phyloP scores from a whole-genome alignment of 2,113 vertebrate species.

The Oreochromis spilurus region DNA sequence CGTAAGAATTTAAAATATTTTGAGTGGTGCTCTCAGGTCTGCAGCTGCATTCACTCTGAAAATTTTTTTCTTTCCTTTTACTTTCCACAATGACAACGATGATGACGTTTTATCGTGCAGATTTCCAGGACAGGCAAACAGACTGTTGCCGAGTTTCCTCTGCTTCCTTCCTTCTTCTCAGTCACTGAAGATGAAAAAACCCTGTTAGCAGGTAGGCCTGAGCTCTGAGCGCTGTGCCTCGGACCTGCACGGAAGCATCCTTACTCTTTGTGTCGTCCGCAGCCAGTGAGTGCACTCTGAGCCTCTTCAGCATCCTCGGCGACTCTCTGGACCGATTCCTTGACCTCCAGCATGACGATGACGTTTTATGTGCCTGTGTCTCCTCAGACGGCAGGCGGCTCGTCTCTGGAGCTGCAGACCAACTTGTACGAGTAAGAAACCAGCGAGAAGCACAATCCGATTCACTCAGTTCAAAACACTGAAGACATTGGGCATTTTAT shows the following conservation, averaged over 20 bases:
- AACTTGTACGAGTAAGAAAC: slow-evolving; percentile 72
- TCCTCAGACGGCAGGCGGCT: slow-evolving; percentile 59
- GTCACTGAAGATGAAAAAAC: slow-evolving; percentile 73
- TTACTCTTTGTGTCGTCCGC: background rate
- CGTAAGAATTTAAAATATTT: background rate
- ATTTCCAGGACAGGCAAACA: slow-evolving; percentile 58
- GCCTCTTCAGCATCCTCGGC: slow-evolving; percentile 55
- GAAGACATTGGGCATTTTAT: background rate
- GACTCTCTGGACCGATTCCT: slow-evolving; percentile 62
- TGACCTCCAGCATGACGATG: slow-evolving; percentile 64
- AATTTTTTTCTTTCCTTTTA: background rate
- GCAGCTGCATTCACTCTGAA: background rate
- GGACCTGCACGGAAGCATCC: background rate
- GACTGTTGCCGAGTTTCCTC: slow-evolving; percentile 61
- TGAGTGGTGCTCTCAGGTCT: background rate
- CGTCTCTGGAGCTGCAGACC: slow-evolving; percentile 71
- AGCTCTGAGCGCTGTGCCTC: background rate
- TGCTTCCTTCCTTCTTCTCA: slow-evolving; percentile 62
- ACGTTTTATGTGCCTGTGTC: slow-evolving; percentile 62
- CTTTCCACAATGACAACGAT: background rate
- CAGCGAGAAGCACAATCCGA: background rate
- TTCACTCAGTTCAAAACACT: background rate
- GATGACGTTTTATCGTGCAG: slow-evolving; percentile 31
- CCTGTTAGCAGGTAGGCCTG: slow-evolving; percentile 73
- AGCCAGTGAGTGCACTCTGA: slow-evolving; percentile 71